Conservation (phyloP, 1,140 invertebrate species). For the Leptopilina boulardi region DNA sequence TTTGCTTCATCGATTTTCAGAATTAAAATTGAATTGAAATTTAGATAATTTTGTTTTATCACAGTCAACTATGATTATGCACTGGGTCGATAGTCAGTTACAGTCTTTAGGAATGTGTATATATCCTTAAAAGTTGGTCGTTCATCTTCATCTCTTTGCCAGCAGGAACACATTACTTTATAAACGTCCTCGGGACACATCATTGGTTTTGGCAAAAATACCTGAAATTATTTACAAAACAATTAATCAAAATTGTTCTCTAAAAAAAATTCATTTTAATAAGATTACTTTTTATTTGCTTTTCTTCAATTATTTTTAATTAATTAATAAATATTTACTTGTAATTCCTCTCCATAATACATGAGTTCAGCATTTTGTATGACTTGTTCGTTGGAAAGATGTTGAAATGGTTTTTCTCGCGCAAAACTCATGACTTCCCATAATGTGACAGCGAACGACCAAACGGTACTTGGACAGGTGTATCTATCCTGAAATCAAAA, state of each 20-base stretch:
- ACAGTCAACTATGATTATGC: conserved; percentile 70
- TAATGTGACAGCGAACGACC: conserved; percentile 83
- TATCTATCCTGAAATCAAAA: conserved; percentile 78
- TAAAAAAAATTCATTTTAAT: not conserved
- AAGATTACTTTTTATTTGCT: not conserved
- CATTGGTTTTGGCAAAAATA: conserved; percentile 81
- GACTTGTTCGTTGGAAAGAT: conserved; percentile 84
- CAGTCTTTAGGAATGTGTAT: conserved; percentile 83
- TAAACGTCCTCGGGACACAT: conserved; percentile 87
- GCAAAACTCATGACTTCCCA: conserved; percentile 88
- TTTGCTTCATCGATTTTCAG: not conserved
- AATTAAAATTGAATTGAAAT: conserved; percentile 12
- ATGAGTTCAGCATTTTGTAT: conserved; percentile 84
- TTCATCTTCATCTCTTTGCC: conserved; percentile 81
- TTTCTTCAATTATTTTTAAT: not conserved
- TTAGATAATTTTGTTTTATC: conserved; percentile 59
- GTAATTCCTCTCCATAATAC: conserved; percentile 81
- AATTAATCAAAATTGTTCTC: conserved; percentile 35
- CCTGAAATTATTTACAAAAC: conserved; percentile 69
- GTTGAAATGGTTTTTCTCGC: conserved; percentile 83
- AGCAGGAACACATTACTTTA: conserved; percentile 87
- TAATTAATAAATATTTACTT: conserved; percentile 69
- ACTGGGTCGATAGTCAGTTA: conserved; percentile 76
- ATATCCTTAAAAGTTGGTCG: conserved; percentile 87
- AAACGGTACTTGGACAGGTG: conserved; percentile 80